These are phyloP conservation scores for Zoanthus gigantus DNA, from an alignment of 92 coral and sea anemone genomes.

Conservation along the genomic window DNA sequence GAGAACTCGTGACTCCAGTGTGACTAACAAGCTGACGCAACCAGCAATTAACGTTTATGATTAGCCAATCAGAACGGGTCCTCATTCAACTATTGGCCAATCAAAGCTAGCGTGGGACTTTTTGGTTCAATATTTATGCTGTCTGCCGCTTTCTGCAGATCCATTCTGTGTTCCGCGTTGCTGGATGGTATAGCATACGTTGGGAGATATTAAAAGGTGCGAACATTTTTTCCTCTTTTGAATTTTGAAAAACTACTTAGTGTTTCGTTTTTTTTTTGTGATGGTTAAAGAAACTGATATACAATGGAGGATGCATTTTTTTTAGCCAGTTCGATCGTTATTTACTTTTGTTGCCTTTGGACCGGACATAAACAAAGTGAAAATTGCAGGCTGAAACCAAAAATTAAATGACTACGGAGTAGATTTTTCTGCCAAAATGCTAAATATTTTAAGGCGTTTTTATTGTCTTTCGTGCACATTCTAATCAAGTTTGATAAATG, in stretches of 20 bases:
- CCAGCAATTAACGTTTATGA: background rate
- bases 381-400: too few species aligned
- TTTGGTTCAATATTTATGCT: conserved; percentile 23
- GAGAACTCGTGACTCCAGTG: conserved; percentile 72
- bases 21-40: conserved; percentile 50
- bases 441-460: too few species aligned
- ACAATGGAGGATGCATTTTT: too few species aligned
- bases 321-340: too few species aligned
- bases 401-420: too few species aligned
- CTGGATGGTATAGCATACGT: background rate
- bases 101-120: conserved; percentile 53
- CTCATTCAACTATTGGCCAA: conserved; percentile 60
- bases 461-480: too few species aligned
- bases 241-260: background rate
- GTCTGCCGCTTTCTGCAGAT: background rate
- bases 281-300: too few species aligned
- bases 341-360: too few species aligned
- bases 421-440: too few species aligned
- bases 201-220: background rate
- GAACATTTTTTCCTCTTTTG: background rate
- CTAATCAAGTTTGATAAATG: too few species aligned
- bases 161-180: background rate
- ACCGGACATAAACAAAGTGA: too few species aligned
- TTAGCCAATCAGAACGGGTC: conserved; percentile 70
- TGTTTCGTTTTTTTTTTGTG: background rate